A percentile compares a stretch with the other conserved stretches of the same genome.
Conservation (phyloP, 2,888 invertebrate species). For the Drosophila buzzatii region DNA sequence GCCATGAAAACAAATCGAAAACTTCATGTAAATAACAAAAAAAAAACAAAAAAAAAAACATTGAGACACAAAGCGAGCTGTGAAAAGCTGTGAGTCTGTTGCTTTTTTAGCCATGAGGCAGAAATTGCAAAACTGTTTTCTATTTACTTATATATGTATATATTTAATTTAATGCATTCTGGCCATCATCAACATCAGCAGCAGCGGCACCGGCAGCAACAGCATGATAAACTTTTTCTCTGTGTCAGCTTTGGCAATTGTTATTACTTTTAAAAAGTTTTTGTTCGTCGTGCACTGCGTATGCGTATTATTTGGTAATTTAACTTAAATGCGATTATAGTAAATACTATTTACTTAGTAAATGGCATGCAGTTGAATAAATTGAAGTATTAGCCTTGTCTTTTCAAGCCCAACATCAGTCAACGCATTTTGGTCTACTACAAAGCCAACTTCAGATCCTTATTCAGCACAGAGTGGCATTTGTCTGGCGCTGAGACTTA, state of each 20-base stretch:
- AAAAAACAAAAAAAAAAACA: constrained; percentile 39
- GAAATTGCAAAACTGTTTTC: constrained; percentile 49
- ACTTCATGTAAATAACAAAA: constrained; percentile 67
- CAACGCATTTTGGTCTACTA: constrained; percentile 42
- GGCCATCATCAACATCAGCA: constrained; percentile 46
- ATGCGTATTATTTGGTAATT: constrained; percentile 34
- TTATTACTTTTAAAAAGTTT: constrained; percentile 59
- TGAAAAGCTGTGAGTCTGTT: constrained; percentile 46
- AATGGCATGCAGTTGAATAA: constrained; percentile 16
- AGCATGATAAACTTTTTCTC: constrained; percentile 52
- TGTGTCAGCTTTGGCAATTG: constrained; percentile 51
- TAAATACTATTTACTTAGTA: constrained; percentile 19
- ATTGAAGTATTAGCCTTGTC: constrained; percentile 2
- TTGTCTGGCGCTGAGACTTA: constrained; percentile 62
- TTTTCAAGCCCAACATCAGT: constrained; percentile 50
- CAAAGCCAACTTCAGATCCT: constrained; percentile 5
- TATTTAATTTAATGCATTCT: constrained; percentile 72
- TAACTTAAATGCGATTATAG: constrained; percentile 34
- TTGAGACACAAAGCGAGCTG: constrained; percentile 39
- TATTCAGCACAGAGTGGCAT: constrained; percentile 28
- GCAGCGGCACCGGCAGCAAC: constrained; percentile 5
- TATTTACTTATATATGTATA: constrained; percentile 45
- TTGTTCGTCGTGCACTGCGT: constrained; percentile 16
- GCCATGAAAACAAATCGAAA: constrained; percentile 72
- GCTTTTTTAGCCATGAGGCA: constrained; percentile 26